Evolutionary conservation across 2,113 vertebrate species (phyloP), one percentile per base, ranked within the genome.

Genomic region (Lophura nycthemera): DNA sequence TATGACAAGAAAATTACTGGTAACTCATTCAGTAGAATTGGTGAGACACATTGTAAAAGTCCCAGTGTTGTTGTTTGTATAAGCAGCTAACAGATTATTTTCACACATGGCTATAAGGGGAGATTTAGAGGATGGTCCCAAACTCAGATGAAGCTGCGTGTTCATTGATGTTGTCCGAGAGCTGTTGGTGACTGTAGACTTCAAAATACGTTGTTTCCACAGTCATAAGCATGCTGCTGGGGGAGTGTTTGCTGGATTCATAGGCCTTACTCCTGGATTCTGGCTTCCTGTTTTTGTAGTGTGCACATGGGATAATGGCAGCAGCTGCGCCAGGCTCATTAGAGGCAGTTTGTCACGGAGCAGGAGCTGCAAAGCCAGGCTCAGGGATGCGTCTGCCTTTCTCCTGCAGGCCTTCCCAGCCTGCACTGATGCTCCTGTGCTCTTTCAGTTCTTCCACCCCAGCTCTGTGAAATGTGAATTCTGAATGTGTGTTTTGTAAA

Each of bases 231-330:
- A 0, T 60, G 30, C 54, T 83, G 61, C 42, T 11, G 15, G 27
- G 25, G 47, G 65, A 20, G 16, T 66, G 40, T 73, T 80, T 17
- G 8, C 69, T 72, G 76, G n/a, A 36, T 27, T 18, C 13, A 7
- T 45, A 64, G 54, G 10, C 71, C 24, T 73, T 67, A 29, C 30
- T 36, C 30, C 19, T 17, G 61, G 32, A 82, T 81, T 85, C 75
- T 77, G 10, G 24, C 40, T 95, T 92, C 88, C 83, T 86, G 60
- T 13, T 70, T 38, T 86, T 25, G 47, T 27, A 29, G 43, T 20
- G 18, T 45, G 25, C 40, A 21, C 1, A 0, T n/a, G 48, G 22
- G 48, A 29, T 45, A 11, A 45, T 1, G 3, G 56, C 74, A 38
- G 34, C 84, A 40, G 6, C 0, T 1, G 29, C 36, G 84, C 83